phyloP scores from a whole-genome alignment of 2,888 invertebrate species.

The Drosophila longiperda region DNA sequence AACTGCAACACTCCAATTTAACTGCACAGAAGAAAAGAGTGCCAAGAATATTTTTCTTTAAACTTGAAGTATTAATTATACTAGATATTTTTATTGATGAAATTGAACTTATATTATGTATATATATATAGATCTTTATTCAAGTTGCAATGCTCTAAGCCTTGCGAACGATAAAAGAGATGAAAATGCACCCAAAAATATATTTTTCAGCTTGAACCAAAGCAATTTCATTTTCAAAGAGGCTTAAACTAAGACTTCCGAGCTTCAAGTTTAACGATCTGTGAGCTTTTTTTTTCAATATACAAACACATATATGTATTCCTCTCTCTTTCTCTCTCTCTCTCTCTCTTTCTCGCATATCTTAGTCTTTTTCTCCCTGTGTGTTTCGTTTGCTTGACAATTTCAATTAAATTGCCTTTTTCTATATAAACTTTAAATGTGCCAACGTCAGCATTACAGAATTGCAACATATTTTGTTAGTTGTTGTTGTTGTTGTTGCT shows the following conservation, averaged over 20 bases:
- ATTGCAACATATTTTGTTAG: slow-evolving; percentile 51
- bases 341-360: background rate
- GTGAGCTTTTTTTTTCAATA: background rate
- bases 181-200: background rate
- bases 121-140: background rate
- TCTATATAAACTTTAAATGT: slow-evolving; percentile 66
- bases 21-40: background rate
- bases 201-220: background rate
- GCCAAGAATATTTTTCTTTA: background rate
- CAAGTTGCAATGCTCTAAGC: background rate
- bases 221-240: background rate
- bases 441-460: slow-evolving; percentile 61
- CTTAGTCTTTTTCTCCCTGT: slow-evolving; percentile 11
- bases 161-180: background rate
- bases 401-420: slow-evolving; percentile 75
- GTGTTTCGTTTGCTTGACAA: slow-evolving; percentile 62
- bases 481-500: slow-evolving; percentile 15
- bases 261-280: background rate
- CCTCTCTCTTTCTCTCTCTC: background rate
- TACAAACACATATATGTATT: slow-evolving; percentile 6
- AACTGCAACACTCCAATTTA: slow-evolving; percentile 1
- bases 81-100: background rate
- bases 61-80: background rate
- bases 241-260: background rate
- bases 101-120: background rate